phyloP scores from a whole-genome alignment of 2,113 vertebrate species.

The Vimba vimba region DNA sequence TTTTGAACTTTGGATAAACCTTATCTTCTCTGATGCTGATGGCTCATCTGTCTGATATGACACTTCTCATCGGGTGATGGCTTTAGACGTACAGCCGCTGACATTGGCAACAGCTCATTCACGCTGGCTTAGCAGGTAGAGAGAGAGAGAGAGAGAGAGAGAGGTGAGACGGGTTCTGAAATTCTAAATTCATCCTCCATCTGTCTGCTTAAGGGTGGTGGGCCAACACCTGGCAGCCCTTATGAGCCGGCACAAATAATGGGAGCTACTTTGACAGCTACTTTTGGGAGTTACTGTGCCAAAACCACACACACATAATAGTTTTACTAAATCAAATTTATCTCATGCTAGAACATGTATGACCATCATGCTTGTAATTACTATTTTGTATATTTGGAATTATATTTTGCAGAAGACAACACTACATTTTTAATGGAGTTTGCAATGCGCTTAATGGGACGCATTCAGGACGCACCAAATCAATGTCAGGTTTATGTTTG shows the following conservation, averaged over 20 bases:
- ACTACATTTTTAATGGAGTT: too few relatives aligned
- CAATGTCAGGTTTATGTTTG: too few relatives aligned
- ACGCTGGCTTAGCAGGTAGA: slow-evolving; percentile 66
- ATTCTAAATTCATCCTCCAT: slow-evolving; percentile 58
- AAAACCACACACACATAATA: background rate
- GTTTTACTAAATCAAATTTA: background rate
- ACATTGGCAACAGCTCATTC: slow-evolving; percentile 57
- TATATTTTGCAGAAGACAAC: too few relatives aligned
- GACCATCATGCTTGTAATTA: too few relatives aligned
- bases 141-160: slow-evolving; percentile 54
- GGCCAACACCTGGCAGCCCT: slow-evolving; percentile 35
- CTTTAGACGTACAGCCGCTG: slow-evolving; percentile 52
- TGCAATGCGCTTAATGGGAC: too few relatives aligned
- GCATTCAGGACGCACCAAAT: too few relatives aligned
- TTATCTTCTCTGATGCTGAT: background rate
- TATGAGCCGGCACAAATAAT: slow-evolving; percentile 33
- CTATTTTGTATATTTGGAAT: too few relatives aligned
- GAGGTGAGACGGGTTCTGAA: slow-evolving; percentile 53
- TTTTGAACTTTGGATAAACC: slow-evolving; percentile 4
- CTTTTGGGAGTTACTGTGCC: background rate
- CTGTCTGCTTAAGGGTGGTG: slow-evolving; percentile 57
- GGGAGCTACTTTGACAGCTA: background rate
- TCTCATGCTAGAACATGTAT: background rate
- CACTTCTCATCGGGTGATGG: slow-evolving; percentile 22
- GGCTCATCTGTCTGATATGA: slow-evolving; percentile 9